phyloP scores from a whole-genome alignment of 2,797 vertebrate species.

The Melanotaenia pygmaea region DNA sequence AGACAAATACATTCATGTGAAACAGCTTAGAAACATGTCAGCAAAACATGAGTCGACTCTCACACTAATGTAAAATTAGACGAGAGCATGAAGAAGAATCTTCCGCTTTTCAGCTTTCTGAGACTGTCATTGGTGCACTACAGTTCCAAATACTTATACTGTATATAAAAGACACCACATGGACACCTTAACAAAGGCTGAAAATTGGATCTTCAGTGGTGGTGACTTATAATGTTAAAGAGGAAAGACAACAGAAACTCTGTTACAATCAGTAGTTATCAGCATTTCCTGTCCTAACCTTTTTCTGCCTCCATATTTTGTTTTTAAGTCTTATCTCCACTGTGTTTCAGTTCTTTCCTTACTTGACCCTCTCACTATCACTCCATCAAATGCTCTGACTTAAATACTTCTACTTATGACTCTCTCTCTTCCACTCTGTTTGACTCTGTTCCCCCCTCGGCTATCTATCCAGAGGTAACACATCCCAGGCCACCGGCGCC shows the following conservation, averaged over 20 bases:
- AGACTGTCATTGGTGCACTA: background rate
- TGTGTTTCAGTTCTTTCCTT: constrained; percentile 15
- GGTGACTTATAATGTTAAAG: too few relatives aligned
- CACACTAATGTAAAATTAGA: too few relatives aligned
- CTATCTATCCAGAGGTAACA: constrained; percentile 70
- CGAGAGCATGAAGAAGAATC: too few relatives aligned
- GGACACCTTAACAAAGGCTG: too few relatives aligned
- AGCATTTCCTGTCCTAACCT: background rate
- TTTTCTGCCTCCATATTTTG: background rate
- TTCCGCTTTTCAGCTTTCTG: background rate
- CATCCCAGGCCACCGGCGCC: constrained; percentile 78
- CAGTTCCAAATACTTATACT: background rate
- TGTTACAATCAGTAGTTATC: too few relatives aligned
- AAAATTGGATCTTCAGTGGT: too few relatives aligned
- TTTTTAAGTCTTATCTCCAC: background rate
- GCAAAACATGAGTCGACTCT: background rate
- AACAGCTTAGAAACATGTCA: background rate
- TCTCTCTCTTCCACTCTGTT: constrained; percentile 30
- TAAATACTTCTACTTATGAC: constrained; percentile 16
- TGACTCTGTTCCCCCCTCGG: constrained; percentile 20
- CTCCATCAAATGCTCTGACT: constrained; percentile 11
- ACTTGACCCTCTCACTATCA: constrained; percentile 30
- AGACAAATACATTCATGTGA: background rate
- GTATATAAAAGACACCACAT: background rate
- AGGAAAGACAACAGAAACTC: too few relatives aligned